Evolutionary conservation across 2,888 invertebrate genomes (phyloP).

Genomic region (Rapana venosa): DNA sequence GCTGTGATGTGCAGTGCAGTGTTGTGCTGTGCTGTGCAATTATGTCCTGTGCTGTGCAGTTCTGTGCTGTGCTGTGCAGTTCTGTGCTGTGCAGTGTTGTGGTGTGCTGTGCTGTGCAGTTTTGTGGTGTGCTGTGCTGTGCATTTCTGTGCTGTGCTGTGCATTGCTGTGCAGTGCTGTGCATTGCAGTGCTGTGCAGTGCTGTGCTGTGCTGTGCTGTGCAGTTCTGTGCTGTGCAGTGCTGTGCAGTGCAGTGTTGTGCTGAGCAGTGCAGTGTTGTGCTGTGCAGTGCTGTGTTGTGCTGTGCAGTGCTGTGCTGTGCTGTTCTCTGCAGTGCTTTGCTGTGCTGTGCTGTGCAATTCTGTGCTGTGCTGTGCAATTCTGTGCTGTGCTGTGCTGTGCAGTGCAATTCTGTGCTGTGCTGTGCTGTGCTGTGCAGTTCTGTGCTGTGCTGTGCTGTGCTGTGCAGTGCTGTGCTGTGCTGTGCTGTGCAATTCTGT

Average conservation of each 20-base stretch:
- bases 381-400: neutral
- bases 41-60: neutral
- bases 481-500: neutral
- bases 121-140: neutral
- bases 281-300: neutral
- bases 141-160: neutral
- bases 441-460: neutral
- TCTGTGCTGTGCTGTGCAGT: neutral
- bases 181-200: neutral
- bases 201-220: neutral
- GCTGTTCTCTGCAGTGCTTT: neutral
- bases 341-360: neutral
- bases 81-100: neutral
- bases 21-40: neutral
- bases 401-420: neutral
- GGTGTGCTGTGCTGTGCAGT: neutral
- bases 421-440: neutral
- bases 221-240: no score
- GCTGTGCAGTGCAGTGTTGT: neutral
- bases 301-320: conserved; percentile 1
- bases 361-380: neutral
- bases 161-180: neutral
- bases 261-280: neutral
- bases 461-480: neutral
- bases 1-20: neutral